Conservation (phyloP, 2,888 invertebrate species). For the Drosophila aldrichi region DNA sequence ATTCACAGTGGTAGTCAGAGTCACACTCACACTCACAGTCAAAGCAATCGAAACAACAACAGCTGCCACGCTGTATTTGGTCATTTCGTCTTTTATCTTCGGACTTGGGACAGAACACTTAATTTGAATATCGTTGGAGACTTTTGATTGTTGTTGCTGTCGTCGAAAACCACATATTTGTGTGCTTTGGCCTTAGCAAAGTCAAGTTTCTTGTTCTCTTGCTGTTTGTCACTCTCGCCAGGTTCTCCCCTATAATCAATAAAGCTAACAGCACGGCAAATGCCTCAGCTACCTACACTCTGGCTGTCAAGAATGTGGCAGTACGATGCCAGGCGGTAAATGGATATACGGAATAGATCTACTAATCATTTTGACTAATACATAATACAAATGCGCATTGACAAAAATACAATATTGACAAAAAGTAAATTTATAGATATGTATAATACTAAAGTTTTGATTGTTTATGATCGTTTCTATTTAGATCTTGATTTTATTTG, state of each 20-base stretch:
- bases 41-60: neutral
- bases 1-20: neutral
- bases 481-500: neutral
- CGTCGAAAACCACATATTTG: slow-evolving; percentile 55
- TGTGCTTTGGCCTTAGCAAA: slow-evolving; percentile 23
- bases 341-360: slow-evolving; percentile 1
- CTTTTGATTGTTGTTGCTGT: slow-evolving; percentile 20
- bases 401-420: neutral
- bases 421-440: neutral
- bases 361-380: slow-evolving; percentile 1
- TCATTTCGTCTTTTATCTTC: slow-evolving; percentile 62
- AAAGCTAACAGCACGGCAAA: slow-evolving; percentile 39
- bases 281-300: slow-evolving; percentile 20
- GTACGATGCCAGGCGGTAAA: neutral
- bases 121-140: slow-evolving; percentile 65
- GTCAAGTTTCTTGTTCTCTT: slow-evolving; percentile 19
- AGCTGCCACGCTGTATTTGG: slow-evolving; percentile 62
- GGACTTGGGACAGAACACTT: slow-evolving; percentile 50
- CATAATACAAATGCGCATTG: neutral
- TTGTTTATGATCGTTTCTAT: neutral
- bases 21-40: neutral
- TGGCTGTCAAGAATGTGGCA: slow-evolving; percentile 24
- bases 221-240: slow-evolving; percentile 31
- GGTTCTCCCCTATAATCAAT: slow-evolving; percentile 42
- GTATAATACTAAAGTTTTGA: neutral